These are phyloP conservation scores for Glyptemys insculpta DNA, from an alignment of 2,797 vertebrate genomes.

Conservation along the genomic window DNA sequence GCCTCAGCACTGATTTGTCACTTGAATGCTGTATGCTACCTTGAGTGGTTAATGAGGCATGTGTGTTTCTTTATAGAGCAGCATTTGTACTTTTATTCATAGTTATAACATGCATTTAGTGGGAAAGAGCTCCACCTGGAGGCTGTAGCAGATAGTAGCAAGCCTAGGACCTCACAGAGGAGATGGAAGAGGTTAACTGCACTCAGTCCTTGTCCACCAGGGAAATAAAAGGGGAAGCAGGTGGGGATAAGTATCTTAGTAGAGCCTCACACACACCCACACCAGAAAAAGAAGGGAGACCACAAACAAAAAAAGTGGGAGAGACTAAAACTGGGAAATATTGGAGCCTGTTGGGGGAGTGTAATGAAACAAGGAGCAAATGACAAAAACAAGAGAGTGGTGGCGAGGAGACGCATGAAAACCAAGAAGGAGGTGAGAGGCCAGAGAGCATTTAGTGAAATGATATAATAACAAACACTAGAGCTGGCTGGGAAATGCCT, in stretches of 20 bases:
- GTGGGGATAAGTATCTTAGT: background rate
- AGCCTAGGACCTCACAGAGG: background rate
- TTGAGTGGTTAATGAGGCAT: background rate
- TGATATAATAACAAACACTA: background rate
- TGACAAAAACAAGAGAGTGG: background rate
- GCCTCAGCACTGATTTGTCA: background rate
- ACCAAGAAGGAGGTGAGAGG: background rate
- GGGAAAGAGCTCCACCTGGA: background rate
- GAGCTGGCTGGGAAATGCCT: background rate
- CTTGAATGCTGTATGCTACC: background rate
- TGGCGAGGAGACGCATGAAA: background rate
- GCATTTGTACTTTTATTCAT: background rate
- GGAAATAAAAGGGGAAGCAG: background rate
- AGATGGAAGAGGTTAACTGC: background rate
- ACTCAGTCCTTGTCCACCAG: background rate
- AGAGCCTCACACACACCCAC: background rate
- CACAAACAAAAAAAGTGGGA: too few relatives aligned
- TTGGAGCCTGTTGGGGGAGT: background rate
- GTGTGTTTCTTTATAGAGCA: background rate
- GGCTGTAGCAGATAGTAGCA: background rate
- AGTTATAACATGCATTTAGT: conserved; percentile 60
- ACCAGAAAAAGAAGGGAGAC: background rate
- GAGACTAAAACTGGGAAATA: background rate
- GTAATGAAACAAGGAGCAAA: background rate
- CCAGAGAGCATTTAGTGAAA: background rate